Percentiles rank a stretch among this genome's conserved stretches.
Evolutionary conservation across 2,797 vertebrate genomes (phyloP).

Genomic region (Diplodus sargus): DNA sequence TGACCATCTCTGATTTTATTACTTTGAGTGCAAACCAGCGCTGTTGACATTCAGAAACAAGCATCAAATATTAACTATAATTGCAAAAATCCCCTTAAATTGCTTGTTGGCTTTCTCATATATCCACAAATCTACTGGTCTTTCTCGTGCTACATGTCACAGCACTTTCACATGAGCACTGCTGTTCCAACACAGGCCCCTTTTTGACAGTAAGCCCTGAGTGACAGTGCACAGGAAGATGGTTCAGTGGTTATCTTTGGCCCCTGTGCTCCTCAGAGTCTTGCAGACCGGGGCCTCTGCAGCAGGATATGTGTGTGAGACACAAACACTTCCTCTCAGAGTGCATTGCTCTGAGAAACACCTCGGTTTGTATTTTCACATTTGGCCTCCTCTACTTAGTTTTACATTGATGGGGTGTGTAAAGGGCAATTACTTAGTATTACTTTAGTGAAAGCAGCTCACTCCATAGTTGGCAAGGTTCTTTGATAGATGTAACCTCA

Average conservation of each 20-base stretch:
- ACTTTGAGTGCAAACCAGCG: background rate
- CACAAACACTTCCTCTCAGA: conserved; percentile 66
- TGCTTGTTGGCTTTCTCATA: conserved; percentile 4
- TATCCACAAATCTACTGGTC: background rate
- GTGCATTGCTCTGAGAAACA: conserved; percentile 35
- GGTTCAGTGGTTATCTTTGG: conserved; percentile 53
- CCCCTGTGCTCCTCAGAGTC: conserved; percentile 33
- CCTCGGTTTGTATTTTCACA: conserved; percentile 31
- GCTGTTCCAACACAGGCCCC: background rate
- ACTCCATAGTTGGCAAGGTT: background rate
- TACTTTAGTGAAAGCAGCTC: background rate
- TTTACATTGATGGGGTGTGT: background rate
- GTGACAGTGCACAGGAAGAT: conserved; percentile 54
- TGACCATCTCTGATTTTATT: conserved; percentile 12
- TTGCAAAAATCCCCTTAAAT: background rate
- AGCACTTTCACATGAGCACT: background rate
- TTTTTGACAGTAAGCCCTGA: conserved; percentile 2
- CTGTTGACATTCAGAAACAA: conserved; percentile 19
- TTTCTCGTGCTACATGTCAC: conserved; percentile 11
- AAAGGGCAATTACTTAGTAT: background rate
- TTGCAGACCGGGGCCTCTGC: conserved; percentile 27
- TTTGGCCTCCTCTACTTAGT: background rate
- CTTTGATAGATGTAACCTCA: background rate
- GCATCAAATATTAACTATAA: conserved; percentile 2
- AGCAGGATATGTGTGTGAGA: conserved; percentile 57